phyloP scores from a whole-genome alignment of 2,113 vertebrate genomes.

The Gasterosteus aculeatus region DNA sequence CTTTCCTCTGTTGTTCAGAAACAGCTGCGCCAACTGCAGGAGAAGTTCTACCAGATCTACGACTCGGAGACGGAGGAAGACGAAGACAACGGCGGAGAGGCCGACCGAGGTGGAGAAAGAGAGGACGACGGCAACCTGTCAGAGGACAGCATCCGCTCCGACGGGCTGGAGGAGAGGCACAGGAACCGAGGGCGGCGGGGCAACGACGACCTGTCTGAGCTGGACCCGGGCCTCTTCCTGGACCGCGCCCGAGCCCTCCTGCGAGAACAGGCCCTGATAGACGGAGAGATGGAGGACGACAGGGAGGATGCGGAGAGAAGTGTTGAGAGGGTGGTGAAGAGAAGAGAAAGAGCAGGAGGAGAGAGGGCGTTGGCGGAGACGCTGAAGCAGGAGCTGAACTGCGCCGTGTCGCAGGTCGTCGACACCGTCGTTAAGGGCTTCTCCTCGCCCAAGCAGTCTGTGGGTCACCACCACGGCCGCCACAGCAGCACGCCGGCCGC shows the following conservation, averaged over 20 bases:
- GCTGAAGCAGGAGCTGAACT: constrained; percentile 97
- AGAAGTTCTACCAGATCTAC: constrained; percentile 99
- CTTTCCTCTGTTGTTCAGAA: constrained; percentile 80
- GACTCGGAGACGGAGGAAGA: constrained; percentile 98
- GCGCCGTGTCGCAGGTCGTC: constrained; percentile 97
- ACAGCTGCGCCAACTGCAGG: constrained; percentile 98
- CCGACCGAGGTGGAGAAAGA: constrained; percentile 80
- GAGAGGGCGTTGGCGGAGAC: constrained; percentile 95
- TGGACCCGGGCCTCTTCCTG: constrained; percentile 94
- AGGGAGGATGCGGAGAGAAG: constrained; percentile 86
- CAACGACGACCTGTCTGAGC: constrained; percentile 87
- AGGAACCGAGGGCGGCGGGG: constrained; percentile 64
- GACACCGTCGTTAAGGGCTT: constrained; percentile 99
- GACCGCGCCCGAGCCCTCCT: constrained; percentile 93
- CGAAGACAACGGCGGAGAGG: constrained; percentile 85
- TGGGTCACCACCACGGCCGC: constrained; percentile 85
- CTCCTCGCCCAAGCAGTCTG: constrained; percentile 88
- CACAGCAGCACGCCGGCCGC: constrained; percentile 78
- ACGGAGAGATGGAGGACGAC: constrained; percentile 78
- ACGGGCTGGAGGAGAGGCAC: constrained; percentile 86
- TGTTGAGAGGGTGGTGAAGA: constrained; percentile 83
- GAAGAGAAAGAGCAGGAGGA: constrained; percentile 83
- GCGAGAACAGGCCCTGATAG: constrained; percentile 87
- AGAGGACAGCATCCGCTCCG: constrained; percentile 95
- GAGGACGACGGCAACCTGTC: constrained; percentile 97